Evolutionary conservation across 2,797 vertebrate genomes (phyloP), one percentile per base, ranked within the genome.

Genomic region (Oryzias dopingdopingensis): DNA sequence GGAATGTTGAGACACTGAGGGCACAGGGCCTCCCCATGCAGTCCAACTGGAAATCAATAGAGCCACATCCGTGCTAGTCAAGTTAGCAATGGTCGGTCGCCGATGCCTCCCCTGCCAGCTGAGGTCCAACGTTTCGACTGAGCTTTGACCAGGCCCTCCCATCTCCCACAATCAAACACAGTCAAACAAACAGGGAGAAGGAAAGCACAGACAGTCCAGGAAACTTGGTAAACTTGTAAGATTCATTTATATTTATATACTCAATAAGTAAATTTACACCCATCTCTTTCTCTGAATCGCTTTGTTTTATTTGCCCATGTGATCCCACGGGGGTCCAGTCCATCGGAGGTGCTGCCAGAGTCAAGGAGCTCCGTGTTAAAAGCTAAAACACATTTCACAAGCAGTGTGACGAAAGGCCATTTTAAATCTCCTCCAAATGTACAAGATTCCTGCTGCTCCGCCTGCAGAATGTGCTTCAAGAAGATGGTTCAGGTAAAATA

Each of bases 191-290:
- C 55, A 61, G 72, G 77, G 65, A 75, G 80, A 78, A 53, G 59
- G 68, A 79, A 67, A 77, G 82, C 82, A 90, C 82, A 83, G 81
- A 91, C 81, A 81, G 71, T 88, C 71, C 77, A 86, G 87, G 73
- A 89, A 83, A 89, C 78, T 75, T 52, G 15, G 10, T 13, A 13
- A 37, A 32, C 29, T 32, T 45, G 71, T 72, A 72, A 72, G 24
- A 40, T 65, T 49, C 75, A 79, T 61, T 57, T 61, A 52, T 67
- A 45, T 76, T 65, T 80, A 85, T 79, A 37, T 37, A 37, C 10
- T 37, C 32, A 37, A 37, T 13, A 82, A 82, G 84, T 79, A 77
- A 86, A 91, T 92, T 86, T 91, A 92, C 90, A 92, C 86, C 89
- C 74, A 78, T 81, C 72, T 80, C 67, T 74, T 72, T 29, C 59